These are phyloP conservation scores for Carduelis carduelis DNA, from an alignment of 2,797 vertebrate genomes.

Conservation along the genomic window DNA sequence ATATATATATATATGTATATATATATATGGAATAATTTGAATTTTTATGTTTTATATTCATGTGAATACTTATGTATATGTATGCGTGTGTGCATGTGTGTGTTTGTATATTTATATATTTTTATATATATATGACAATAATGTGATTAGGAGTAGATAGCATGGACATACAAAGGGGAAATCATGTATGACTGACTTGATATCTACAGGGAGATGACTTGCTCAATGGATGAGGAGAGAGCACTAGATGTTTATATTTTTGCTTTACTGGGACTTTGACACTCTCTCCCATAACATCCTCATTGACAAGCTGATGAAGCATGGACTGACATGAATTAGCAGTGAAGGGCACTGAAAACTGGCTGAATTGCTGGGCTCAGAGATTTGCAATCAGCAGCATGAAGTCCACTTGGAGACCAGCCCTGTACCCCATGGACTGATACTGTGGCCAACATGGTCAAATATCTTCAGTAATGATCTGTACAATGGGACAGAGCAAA, in stretches of 20 bases:
- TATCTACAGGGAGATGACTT: not conserved
- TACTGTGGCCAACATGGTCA: not conserved
- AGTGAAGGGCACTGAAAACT: not conserved
- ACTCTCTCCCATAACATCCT: not conserved
- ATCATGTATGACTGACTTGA: not conserved
- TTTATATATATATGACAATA: not conserved
- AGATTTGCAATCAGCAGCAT: not conserved
- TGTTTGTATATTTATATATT: fast-evolving
- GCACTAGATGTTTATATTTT: not conserved
- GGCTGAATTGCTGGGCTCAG: not conserved
- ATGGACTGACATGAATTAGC: not conserved
- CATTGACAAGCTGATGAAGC: not conserved
- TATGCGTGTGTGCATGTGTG: fast-evolving
- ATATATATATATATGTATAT: too few relatives aligned
- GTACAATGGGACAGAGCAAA: not conserved
- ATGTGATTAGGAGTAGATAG: not conserved
- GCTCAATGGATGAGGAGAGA: not conserved
- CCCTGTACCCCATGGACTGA: not conserved
- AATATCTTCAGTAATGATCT: not conserved
- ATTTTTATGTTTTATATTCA: not conserved
- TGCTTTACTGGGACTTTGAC: not conserved
- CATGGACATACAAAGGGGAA: not conserved
- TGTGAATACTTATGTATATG: fast-evolving
- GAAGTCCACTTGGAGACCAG: not conserved
- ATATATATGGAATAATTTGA: not conserved